Percentiles rank a stretch among this genome's conserved stretches.
Conservation (phyloP, 2,113 vertebrate species). For the Cisticola juncidis region DNA sequence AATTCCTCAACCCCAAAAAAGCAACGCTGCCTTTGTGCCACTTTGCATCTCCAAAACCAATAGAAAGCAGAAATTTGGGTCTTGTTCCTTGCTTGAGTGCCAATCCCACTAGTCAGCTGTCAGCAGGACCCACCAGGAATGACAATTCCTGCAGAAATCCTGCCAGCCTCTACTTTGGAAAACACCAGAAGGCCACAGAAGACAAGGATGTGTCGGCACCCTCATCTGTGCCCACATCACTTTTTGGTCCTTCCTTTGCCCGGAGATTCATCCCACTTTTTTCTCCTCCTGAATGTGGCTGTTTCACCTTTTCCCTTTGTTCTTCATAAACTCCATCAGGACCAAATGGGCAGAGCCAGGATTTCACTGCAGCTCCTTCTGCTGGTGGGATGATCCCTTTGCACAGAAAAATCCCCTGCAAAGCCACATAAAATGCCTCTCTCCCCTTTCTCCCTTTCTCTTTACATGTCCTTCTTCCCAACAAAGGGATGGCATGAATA, state of each 20-base stretch:
- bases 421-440: neutral
- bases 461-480: neutral
- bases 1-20: fast-evolving
- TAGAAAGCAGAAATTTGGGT: neutral
- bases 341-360: neutral
- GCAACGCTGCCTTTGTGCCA: fast-evolving
- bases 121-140: neutral
- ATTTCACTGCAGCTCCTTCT: conserved; percentile 55
- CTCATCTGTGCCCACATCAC: neutral
- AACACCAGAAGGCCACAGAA: neutral
- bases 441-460: fast-evolving
- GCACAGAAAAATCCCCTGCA: neutral
- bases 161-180: neutral
- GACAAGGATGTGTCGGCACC: neutral
- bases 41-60: neutral
- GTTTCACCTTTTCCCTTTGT: neutral
- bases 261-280: neutral
- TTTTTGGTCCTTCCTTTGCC: neutral
- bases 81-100: neutral
- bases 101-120: neutral
- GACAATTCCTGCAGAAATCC: neutral
- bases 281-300: neutral
- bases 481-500: neutral
- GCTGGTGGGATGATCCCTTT: neutral
- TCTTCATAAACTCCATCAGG: neutral